phyloP scores from a whole-genome alignment of 2,888 invertebrate genomes.

The Diplazon laetatorius region DNA sequence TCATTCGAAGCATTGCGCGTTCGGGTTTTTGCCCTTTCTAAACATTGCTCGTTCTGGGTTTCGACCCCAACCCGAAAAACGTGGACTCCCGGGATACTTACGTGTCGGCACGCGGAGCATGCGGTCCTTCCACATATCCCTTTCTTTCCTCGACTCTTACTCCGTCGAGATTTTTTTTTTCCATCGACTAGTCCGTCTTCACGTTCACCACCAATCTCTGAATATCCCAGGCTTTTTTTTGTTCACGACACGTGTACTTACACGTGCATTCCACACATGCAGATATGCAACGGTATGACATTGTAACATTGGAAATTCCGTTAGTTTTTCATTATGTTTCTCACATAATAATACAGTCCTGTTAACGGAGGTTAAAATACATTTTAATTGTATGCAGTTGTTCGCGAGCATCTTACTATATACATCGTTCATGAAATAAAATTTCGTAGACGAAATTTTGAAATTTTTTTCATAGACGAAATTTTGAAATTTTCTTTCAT shows the following conservation, averaged over 20 bases:
- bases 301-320: constrained; percentile 24
- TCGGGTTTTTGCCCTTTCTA: too few relatives aligned
- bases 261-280: constrained; percentile 12
- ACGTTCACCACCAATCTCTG: constrained; percentile 40
- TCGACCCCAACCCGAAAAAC: too few relatives aligned
- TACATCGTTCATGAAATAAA: constrained; percentile 44
- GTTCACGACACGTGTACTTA: constrained; percentile 49
- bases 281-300: constrained; percentile 23
- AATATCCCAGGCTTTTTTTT: constrained; percentile 45
- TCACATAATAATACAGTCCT: neutral
- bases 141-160: constrained; percentile 42
- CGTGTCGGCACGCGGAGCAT: constrained; percentile 66
- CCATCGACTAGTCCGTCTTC: constrained; percentile 15
- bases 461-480: too few relatives aligned
- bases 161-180: constrained; percentile 46
- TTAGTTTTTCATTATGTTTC: constrained; percentile 47
- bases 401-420: constrained; percentile 46
- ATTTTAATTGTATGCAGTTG: constrained; percentile 48
- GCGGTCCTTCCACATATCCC: constrained; percentile 53
- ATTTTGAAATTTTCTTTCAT: too few relatives aligned
- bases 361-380: constrained; percentile 51
- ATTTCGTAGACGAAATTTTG: too few relatives aligned
- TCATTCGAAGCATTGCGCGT: too few relatives aligned
- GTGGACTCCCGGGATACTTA: constrained; percentile 47
- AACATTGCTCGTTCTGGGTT: too few relatives aligned